Evolutionary conservation across 1,140 invertebrate species (phyloP), one percentile per base, ranked within the genome.

Genomic region (Penaeus chinensis): DNA sequence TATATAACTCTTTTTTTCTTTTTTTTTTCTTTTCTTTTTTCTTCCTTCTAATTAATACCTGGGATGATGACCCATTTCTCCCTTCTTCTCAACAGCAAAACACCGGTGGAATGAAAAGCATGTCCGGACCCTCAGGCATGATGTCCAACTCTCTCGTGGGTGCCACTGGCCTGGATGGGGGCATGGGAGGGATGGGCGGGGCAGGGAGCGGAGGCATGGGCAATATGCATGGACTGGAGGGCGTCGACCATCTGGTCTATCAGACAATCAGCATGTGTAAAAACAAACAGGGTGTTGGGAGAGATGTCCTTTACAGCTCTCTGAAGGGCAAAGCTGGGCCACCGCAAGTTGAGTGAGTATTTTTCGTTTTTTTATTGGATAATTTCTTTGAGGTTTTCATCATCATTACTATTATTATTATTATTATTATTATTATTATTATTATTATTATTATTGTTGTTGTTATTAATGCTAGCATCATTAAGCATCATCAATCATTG

Each of bases 231-330:
- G 93, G 93, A 19, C 91, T 94, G 42, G 93, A 92, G 24, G 87
- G 91, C 32, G 92, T 93, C 78, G 93, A 94, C 90, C 91, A 91
- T 3, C 91, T 93, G 69, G 92, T 94, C 79, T 92, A 92, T 87
- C 92, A 92, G 22, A 92, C 93, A 60, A 92, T 94, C 66, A 91
- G 92, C 92, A 93, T 91, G 91, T 91, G 89, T 32, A 85, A 27
- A n/a, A 79, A 88, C 37, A 88, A 91, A 82, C 78, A 84, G 37
- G 88, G 89, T 71, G 81, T 74, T 65, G 77, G 63, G 65, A 87
- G 81, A 42, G 89, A 87, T 16, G 76, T 63, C 83, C 90, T 91
- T 63, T 89, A 82, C 76, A 83, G 69, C 76, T 69, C 76, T 42
- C 37, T 92, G 20, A 89, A 89, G 24, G 91, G 88, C n/a, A 91